These are phyloP conservation scores for Orthochromis malagaraziensis DNA, from an alignment of 2,113 vertebrate species.

Conservation along the genomic window DNA sequence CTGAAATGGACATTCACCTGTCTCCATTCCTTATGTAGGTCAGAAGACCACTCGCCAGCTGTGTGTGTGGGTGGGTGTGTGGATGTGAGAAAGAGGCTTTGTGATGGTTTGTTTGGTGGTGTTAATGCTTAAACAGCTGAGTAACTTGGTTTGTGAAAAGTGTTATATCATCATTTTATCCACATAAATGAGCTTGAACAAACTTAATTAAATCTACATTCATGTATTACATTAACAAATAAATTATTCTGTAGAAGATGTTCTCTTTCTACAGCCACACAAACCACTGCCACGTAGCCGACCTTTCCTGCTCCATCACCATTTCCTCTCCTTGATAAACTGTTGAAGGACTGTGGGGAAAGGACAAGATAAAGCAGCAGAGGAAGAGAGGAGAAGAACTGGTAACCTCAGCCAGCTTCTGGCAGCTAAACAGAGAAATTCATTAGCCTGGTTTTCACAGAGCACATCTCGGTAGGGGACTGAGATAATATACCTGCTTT, in stretches of 20 bases:
- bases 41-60: neutral
- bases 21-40: constrained; percentile 24
- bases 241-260: neutral
- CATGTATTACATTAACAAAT: neutral
- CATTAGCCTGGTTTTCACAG: constrained; percentile 21
- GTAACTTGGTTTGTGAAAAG: neutral
- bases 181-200: neutral
- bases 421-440: constrained; percentile 21
- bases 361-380: neutral
- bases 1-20: constrained; percentile 8
- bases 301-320: neutral
- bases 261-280: neutral
- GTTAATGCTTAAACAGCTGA: neutral
- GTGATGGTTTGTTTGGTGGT: neutral
- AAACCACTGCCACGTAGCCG: neutral
- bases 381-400: neutral
- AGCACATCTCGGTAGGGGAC: neutral
- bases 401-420: neutral
- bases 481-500: neutral
- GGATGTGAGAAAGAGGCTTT: neutral
- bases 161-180: neutral
- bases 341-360: neutral
- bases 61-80: neutral
- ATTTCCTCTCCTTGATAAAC: neutral
- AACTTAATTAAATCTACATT: neutral